phyloP scores from a whole-genome alignment of 2,113 vertebrate genomes.

The Talpa occidentalis region DNA sequence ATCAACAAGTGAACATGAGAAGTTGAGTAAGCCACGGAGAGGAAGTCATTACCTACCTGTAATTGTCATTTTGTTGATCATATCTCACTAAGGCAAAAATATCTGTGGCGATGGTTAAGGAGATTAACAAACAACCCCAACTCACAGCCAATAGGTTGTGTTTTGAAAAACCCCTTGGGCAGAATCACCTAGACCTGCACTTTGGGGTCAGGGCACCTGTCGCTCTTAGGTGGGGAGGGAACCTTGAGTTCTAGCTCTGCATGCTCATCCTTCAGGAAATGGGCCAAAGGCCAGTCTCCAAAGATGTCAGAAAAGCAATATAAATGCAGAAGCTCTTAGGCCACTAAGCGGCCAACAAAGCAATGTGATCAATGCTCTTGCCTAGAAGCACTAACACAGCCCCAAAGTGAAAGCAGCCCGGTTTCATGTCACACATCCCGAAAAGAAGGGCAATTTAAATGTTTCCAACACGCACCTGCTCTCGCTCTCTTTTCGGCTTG shows the following conservation, averaged over 20 bases:
- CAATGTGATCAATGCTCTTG: not conserved
- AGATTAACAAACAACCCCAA: constrained; percentile 71
- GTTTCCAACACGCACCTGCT: not conserved
- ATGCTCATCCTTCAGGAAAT: not conserved
- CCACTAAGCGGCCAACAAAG: not conserved
- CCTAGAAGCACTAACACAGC: not conserved
- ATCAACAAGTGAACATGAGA: not conserved
- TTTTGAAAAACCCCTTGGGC: not conserved
- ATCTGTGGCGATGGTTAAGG: constrained; percentile 92
- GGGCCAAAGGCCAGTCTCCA: not conserved
- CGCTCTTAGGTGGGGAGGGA: not conserved
- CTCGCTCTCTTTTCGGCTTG: not conserved
- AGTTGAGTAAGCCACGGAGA: not conserved
- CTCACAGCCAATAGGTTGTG: not conserved
- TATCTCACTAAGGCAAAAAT: constrained; percentile 99
- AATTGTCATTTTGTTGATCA: constrained; percentile 96
- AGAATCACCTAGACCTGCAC: not conserved
- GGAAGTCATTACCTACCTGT: constrained; percentile 90
- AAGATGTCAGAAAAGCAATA: not conserved
- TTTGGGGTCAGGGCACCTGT: not conserved
- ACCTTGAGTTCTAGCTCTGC: not conserved
- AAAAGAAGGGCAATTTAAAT: constrained; percentile 1
- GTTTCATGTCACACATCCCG: constrained; percentile 28
- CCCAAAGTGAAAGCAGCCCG: not conserved
- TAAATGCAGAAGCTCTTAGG: not conserved